Base-by-base conservation (phyloP, 2,888 invertebrate genomes). In the Athalia circularis region DNA sequence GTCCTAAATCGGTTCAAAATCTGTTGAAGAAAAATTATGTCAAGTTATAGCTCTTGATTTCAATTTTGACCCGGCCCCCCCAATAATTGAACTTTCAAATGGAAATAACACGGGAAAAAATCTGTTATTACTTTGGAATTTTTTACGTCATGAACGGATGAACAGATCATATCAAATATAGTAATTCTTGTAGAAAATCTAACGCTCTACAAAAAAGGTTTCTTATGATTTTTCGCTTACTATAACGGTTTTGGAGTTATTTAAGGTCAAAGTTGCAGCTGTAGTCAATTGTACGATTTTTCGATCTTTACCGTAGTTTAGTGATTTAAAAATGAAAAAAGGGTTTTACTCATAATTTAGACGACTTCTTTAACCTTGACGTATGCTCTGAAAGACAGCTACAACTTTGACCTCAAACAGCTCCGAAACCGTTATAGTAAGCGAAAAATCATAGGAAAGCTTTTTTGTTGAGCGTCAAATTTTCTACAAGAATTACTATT, bases 81-180 rank as follows among this genome's bases (percentile, higher is more conserved):
- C 57, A 13, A 57, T 9, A 57, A 9, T 8, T 13, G 5, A 57
- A 57, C 9, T 57, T 57, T 57, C 0, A 57, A 57, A 57, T 57
- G 57, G 57, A 57, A 57, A 57, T 57, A 57, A 57, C 57, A 57
- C 11, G 57, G 11, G 57, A 57, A 57, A 57, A 57, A 57, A 57
- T 29, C 29, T 29, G 29, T 29, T 29, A 29, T 29, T 29, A 29
- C 29, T 29, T 29, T 29, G 29, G 29, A 29, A 29, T 29, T 29
- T 29, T 29, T 29, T 29, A 29, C 29, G 29, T 29, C 29, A 29
- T 29, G 29, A 29, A 29, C 29, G 29, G 29, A 29, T 29, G 29
- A 29, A 29, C 29, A 29, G 29, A 29, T 29, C 29, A 29, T 29
- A 29, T 29, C 29, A 29, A 29, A 29, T 1, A 29, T 29, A 29